Percentiles rank a stretch among this genome's conserved stretches.
Evolutionary conservation across 2,888 invertebrate species (phyloP).

Genomic region (Gisinianus flammeolus): DNA sequence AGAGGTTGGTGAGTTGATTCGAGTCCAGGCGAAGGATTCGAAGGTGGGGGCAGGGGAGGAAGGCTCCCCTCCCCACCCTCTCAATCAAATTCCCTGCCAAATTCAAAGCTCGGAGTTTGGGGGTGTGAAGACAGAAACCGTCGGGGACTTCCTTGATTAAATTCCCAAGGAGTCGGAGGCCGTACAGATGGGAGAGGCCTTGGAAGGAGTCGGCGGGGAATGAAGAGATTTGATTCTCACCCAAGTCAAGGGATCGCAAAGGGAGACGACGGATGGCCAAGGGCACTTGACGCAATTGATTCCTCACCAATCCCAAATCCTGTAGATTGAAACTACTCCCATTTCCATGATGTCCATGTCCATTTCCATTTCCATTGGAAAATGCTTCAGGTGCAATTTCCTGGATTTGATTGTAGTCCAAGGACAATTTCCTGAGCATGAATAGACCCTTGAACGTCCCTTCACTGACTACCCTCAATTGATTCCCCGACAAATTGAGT

Average conservation of each 20-base stretch:
- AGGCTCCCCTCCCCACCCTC: slow-evolving; percentile 78
- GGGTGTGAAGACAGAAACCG: slow-evolving; percentile 74
- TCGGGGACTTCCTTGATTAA: slow-evolving; percentile 76
- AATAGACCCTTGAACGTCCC: slow-evolving; percentile 75
- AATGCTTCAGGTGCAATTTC: slow-evolving; percentile 74
- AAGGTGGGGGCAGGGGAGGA: slow-evolving; percentile 74
- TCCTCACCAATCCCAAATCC: slow-evolving; percentile 77
- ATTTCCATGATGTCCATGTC: too few species aligned
- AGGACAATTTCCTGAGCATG: slow-evolving; percentile 74
- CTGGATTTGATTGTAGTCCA: slow-evolving; percentile 76
- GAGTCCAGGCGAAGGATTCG: slow-evolving; percentile 79
- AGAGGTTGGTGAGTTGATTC: slow-evolving; percentile 74
- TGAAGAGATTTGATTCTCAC: slow-evolving; percentile 77
- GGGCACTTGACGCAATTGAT: slow-evolving; percentile 73
- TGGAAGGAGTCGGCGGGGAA: slow-evolving; percentile 75
- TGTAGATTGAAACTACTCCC: slow-evolving; percentile 69
- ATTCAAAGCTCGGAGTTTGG: slow-evolving; percentile 78
- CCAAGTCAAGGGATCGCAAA: slow-evolving; percentile 78
- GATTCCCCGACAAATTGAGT: slow-evolving; percentile 75
- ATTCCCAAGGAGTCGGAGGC: slow-evolving; percentile 79
- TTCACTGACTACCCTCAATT: slow-evolving; percentile 72
- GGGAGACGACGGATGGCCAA: slow-evolving; percentile 74
- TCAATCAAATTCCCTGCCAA: slow-evolving; percentile 79
- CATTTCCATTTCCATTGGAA: too few species aligned
- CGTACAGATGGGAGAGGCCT: slow-evolving; percentile 76